Conservation (phyloP, 2,888 invertebrate genomes). For the Notodonta ziczac region DNA sequence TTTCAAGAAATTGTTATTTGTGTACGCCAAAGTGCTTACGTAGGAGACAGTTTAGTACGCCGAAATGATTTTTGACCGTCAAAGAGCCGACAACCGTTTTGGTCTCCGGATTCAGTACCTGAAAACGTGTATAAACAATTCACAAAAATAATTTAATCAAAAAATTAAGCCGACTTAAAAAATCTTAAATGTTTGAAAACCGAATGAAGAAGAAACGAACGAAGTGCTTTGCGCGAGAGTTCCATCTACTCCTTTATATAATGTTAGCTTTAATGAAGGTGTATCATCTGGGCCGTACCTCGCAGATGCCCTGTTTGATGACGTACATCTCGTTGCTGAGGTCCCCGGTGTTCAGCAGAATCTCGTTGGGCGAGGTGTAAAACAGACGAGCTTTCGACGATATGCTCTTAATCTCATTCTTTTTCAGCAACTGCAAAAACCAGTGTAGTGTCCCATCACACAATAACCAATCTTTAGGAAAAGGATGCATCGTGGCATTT, state of each 20-base stretch:
- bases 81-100: constrained; percentile 46
- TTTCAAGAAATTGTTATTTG: too few relatives aligned
- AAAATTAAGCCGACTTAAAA: too few relatives aligned
- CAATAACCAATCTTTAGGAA: too few relatives aligned
- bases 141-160: background rate
- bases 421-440: constrained; percentile 51
- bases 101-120: constrained; percentile 60
- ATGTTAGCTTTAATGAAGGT: too few relatives aligned
- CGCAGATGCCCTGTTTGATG: constrained; percentile 68
- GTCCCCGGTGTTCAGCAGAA: constrained; percentile 70
- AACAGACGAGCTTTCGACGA: constrained; percentile 61
- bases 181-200: too few relatives aligned
- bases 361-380: constrained; percentile 69
- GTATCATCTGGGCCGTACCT: constrained; percentile 45
- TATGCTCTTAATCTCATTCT: constrained; percentile 60
- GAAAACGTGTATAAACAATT: constrained; percentile 11
- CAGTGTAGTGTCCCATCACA: too few relatives aligned
- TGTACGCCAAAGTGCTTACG: constrained; percentile 48
- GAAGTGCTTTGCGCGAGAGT: too few relatives aligned
- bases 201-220: too few relatives aligned
- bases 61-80: constrained; percentile 55
- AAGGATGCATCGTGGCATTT: too few relatives aligned
- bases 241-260: too few relatives aligned
- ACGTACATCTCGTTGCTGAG: constrained; percentile 70
- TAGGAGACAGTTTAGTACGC: constrained; percentile 63